Conservation (phyloP, 2,113 vertebrate species). For the Burhinus bistriatus region DNA sequence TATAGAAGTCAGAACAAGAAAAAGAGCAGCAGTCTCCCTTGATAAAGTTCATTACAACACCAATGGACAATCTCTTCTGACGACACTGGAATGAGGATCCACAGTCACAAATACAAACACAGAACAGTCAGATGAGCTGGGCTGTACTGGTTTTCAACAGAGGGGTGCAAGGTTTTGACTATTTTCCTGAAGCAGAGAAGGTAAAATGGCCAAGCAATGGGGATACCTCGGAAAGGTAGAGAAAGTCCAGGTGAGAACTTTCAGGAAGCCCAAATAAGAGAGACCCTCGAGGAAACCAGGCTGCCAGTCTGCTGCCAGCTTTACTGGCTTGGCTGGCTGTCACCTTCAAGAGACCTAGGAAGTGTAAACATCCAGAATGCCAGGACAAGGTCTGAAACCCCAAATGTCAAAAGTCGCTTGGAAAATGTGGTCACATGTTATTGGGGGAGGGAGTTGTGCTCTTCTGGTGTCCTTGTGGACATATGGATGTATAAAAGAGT, state of each 20-base stretch:
- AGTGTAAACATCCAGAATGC: background rate
- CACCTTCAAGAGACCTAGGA: background rate
- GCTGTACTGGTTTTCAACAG: background rate
- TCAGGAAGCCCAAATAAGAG: background rate
- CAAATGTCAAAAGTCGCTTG: background rate
- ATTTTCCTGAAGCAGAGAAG: background rate
- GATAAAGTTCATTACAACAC: background rate
- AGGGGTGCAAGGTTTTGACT: background rate
- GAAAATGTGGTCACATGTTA: background rate
- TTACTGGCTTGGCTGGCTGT: background rate
- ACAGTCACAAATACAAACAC: background rate
- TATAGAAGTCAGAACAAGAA: background rate
- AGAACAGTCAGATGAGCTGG: background rate
- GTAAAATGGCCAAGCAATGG: background rate
- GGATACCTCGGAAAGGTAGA: accelerated
- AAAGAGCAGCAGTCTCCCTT: background rate
- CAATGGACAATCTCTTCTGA: background rate
- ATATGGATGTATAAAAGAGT: background rate
- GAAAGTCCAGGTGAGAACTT: background rate
- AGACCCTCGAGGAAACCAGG: background rate
- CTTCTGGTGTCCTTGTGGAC: background rate
- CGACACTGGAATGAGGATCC: background rate
- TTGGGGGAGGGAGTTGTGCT: background rate
- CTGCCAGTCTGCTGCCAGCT: background rate
- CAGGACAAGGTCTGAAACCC: background rate